A percentile compares a stretch with the other conserved stretches of the same genome.
phyloP scores from a whole-genome alignment of 2,888 invertebrate species.

The Cordylochernes scorpioides region DNA sequence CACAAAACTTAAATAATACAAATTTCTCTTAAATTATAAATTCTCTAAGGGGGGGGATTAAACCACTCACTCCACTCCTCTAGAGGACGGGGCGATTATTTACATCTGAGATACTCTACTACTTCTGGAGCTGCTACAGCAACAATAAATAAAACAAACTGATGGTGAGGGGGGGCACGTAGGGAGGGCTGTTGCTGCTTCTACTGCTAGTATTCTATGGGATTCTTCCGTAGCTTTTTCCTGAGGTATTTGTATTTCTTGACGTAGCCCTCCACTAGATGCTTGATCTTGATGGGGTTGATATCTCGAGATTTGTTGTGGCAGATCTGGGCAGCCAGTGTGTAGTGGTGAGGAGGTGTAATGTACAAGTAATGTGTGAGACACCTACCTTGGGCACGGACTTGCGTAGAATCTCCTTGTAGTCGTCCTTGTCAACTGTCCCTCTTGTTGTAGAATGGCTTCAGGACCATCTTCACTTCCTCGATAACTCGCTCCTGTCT shows the following conservation, averaged over 20 bases:
- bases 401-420: slow-evolving; percentile 82
- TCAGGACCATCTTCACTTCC: slow-evolving; percentile 80
- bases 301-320: slow-evolving; percentile 88
- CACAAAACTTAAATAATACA: no score
- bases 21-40: no score
- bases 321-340: slow-evolving; percentile 46
- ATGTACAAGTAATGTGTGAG: not conserved
- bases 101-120: no score
- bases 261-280: slow-evolving; percentile 73
- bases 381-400: slow-evolving; percentile 71
- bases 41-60: no score
- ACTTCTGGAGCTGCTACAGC: no score
- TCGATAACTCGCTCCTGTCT: slow-evolving; percentile 89
- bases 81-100: no score
- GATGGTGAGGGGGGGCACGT: no score
- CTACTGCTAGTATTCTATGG: no score
- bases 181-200: no score
- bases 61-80: no score
- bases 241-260: slow-evolving; percentile 30
- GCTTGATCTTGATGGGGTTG: slow-evolving; percentile 77
- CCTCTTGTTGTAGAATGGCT: slow-evolving; percentile 81
- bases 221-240: no score
- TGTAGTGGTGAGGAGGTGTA: slow-evolving; percentile 1
- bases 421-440: slow-evolving; percentile 75
- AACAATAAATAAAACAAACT: no score